Evolutionary conservation across 2,888 invertebrate species (phyloP).

Genomic region (Allolobophora icterica): DNA sequence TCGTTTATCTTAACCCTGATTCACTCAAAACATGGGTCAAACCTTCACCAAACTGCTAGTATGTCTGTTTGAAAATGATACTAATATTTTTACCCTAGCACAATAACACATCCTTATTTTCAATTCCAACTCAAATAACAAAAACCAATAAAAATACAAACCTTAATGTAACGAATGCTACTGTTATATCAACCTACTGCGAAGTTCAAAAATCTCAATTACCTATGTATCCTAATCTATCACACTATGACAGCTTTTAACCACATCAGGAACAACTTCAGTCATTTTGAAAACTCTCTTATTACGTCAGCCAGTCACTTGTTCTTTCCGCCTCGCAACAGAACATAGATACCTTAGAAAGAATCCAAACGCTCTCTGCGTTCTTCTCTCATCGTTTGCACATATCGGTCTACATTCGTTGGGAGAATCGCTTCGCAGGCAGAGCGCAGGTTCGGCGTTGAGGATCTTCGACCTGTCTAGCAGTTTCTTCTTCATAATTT

Average conservation of each 20-base stretch:
- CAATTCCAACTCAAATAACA: background rate
- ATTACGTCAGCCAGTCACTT: background rate
- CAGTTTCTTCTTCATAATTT: slow-evolving; percentile 42
- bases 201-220: background rate
- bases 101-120: background rate
- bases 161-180: background rate
- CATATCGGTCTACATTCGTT: slow-evolving; percentile 5
- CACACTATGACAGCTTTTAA: background rate
- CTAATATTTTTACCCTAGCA: background rate
- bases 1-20: background rate
- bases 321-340: background rate
- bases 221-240: background rate
- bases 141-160: background rate
- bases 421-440: background rate
- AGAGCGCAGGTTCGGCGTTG: background rate
- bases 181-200: background rate
- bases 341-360: slow-evolving; percentile 21
- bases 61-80: background rate
- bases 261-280: background rate
- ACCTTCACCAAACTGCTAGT: background rate
- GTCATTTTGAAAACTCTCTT: background rate
- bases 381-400: background rate
- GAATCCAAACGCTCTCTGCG: slow-evolving; percentile 19
- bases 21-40: background rate
- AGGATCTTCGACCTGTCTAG: background rate